phyloP scores from a whole-genome alignment of 2,113 vertebrate genomes.

The Atrichornis clamosus region DNA sequence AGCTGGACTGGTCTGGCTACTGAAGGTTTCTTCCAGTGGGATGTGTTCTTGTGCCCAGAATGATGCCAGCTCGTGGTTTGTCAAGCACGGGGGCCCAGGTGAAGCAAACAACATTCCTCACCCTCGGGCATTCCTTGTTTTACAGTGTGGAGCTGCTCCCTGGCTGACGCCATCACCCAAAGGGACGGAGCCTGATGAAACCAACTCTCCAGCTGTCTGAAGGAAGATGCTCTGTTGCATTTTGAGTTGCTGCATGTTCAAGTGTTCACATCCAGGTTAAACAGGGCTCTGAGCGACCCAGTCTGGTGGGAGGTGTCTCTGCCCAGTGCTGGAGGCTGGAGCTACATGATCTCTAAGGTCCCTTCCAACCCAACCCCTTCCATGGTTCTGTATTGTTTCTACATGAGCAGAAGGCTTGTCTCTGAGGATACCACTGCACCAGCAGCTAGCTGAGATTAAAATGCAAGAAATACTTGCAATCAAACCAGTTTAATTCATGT shows the following conservation, averaged over 20 bases:
- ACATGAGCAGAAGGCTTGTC: not conserved
- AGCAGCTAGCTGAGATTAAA: constrained; percentile 43
- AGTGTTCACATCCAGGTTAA: not conserved
- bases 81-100: not conserved
- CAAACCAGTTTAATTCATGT: constrained; percentile 65
- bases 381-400: not conserved
- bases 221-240: not conserved
- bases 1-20: rapidly evolving
- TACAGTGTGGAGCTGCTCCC: not conserved
- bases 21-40: not conserved
- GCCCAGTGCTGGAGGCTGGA: not conserved
- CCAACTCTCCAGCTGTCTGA: not conserved
- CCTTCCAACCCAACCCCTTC: not conserved
- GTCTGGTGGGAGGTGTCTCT: not conserved
- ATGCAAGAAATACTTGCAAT: constrained; percentile 60
- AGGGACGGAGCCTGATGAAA: not conserved
- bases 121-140: rapidly evolving
- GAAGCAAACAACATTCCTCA: not conserved
- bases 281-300: not conserved
- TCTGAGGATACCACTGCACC: not conserved
- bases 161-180: not conserved
- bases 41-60: no score
- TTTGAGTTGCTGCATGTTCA: not conserved
- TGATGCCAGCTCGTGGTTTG: rapidly evolving
- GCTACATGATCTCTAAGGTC: not conserved